Base-by-base conservation (phyloP, 2,888 invertebrate species). In the Torymus texanus region DNA sequence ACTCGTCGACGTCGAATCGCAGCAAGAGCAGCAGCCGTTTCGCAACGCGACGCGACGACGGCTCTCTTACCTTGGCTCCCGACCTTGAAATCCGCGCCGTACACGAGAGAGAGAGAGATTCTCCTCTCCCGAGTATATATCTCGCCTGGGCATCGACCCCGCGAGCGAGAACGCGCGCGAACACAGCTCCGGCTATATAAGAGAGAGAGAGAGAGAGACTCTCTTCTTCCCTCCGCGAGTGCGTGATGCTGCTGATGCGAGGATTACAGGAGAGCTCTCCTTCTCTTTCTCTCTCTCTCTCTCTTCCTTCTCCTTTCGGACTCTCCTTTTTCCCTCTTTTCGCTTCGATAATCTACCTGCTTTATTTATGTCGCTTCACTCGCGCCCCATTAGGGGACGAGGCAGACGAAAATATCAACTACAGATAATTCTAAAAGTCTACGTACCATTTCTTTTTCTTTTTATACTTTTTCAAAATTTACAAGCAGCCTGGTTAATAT, bases 141-240 rank as follows among this genome's bases (percentile, higher is more conserved):
- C 77, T 79, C 79, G 74, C 72, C 80, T 67, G 77, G 79, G 80
- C 72, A 83, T 78, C 81, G 83, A 79, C 81, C 75, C 78, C 81
- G 21, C 56, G 18, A 71, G 71, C 12, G 59, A 59, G 58, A 70
- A 18, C n/a, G 58, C 56, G 68, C 13, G 58, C n/a, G 59, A 51
- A 21, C 4, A 29, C 29, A 5, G 29, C 29, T 29, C 29, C 29
- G 3, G 29, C 29, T 29, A 29, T 29, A 29, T 51, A 56, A 71
- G 71, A 50, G 61, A 51, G 62, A 53, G 58, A 56, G 11, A 62
- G 50, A 18, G 50, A 65, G 58, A 66, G 65, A 16, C 2, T 5
- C 18, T 29, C 29, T 29, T 29, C 29, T 29, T 29, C 29, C 29
- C 29, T 29, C 29, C 29, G 29, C 4, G 29, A 29, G 29, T 29